A percentile compares a stretch with the other conserved stretches of the same genome.
Conservation (phyloP, 2,113 vertebrate species). For the Platycercus adscitus region DNA sequence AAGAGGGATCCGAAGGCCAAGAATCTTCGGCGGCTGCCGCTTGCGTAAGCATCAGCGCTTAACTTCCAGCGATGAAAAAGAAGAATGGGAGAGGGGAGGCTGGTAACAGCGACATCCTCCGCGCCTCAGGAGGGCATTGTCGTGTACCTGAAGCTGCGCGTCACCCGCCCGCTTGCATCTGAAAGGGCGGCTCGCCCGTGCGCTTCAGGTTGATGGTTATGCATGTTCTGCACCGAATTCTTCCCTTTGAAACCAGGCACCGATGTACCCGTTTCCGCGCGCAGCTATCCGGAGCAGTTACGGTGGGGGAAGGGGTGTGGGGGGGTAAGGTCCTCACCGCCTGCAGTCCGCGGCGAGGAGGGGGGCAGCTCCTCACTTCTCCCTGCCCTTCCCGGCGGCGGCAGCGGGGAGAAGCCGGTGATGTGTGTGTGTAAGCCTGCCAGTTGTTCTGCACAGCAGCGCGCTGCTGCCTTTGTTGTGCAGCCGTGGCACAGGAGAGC, state of each 20-base stretch:
- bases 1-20: neutral
- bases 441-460: accelerated
- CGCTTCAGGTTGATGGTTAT: neutral
- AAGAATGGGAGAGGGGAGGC: neutral
- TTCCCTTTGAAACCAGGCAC: neutral
- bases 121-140: neutral
- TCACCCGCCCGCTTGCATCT: neutral
- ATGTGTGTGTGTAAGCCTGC: neutral
- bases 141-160: neutral
- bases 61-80: neutral
- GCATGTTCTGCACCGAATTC: neutral
- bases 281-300: neutral
- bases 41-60: neutral
- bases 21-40: neutral
- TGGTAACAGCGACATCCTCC: neutral
- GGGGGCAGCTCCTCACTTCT: accelerated
- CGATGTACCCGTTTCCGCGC: neutral
- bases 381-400: neutral
- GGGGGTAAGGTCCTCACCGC: no score
- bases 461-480: neutral
- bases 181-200: neutral
- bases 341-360: neutral
- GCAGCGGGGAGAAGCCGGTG: accelerated
- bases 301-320: neutral
- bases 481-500: accelerated